phyloP scores from a whole-genome alignment of 2,888 invertebrate genomes.

The Cheilosia variabilis region DNA sequence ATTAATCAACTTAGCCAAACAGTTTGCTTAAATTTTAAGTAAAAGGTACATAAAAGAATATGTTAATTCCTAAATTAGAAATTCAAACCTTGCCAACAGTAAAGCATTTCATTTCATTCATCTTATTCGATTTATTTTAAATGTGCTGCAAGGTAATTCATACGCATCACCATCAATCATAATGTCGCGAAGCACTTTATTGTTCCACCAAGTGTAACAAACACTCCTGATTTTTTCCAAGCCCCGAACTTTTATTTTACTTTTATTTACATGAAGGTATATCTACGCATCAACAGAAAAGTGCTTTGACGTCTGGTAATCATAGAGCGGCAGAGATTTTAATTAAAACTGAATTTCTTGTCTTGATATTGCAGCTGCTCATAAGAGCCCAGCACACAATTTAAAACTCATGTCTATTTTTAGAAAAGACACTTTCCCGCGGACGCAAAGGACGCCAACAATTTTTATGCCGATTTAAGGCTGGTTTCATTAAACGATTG shows the following conservation, averaged over 20 bases:
- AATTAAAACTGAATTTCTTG: slow-evolving; percentile 13
- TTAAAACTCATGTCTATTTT: too few relatives aligned
- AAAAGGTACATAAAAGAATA: too few relatives aligned
- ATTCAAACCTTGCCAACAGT: too few relatives aligned
- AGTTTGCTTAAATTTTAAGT: too few relatives aligned
- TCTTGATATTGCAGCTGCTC: not conserved
- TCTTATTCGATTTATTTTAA: not conserved
- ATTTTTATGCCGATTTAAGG: not conserved
- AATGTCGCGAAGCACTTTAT: not conserved
- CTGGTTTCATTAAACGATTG: not conserved
- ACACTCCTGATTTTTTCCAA: not conserved
- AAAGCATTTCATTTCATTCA: too few relatives aligned
- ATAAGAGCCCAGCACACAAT: not conserved
- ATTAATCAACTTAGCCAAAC: too few relatives aligned
- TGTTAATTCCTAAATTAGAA: too few relatives aligned
- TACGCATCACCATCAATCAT: slow-evolving; percentile 20
- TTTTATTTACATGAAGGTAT: not conserved
- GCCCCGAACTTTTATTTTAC: not conserved
- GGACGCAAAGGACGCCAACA: too few relatives aligned
- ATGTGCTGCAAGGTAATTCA: not conserved
- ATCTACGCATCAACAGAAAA: not conserved
- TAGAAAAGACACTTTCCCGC: too few relatives aligned
- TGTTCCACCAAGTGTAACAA: not conserved
- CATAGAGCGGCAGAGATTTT: not conserved
- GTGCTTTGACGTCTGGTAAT: not conserved